Conservation (phyloP, 2,797 vertebrate genomes). For the Helicolenus hilgendorfi region DNA sequence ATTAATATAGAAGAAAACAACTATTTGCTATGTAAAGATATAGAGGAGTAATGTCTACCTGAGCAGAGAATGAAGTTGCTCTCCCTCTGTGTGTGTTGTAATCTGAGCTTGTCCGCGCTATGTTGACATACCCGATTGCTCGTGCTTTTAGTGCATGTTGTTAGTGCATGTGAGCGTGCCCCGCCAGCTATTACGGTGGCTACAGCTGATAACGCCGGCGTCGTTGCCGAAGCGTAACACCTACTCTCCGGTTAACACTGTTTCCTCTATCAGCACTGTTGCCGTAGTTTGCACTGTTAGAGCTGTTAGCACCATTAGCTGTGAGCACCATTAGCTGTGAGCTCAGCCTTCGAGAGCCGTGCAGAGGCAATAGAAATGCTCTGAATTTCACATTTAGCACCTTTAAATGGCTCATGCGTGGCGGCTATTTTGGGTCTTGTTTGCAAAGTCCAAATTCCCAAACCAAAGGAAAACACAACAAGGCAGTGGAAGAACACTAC, state of each 20-base stretch:
- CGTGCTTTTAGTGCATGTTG: not conserved
- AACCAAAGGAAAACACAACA: not conserved
- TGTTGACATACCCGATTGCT: not conserved
- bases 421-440: not conserved
- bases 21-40: not conserved
- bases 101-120: not conserved
- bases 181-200: not conserved
- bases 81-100: not conserved
- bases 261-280: not conserved
- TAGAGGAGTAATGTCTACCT: no score
- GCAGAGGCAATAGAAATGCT: no score
- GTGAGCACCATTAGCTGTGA: not conserved
- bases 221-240: not conserved
- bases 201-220: not conserved
- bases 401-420: no score
- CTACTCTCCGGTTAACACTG: not conserved
- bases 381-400: no score
- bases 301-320: not conserved
- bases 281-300: not conserved
- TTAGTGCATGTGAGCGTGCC: not conserved
- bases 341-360: no score
- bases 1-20: not conserved
- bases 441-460: not conserved
- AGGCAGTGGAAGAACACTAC: not conserved
- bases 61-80: not conserved